Evolutionary conservation across 2,113 vertebrate genomes (phyloP), one percentile per base, ranked within the genome.

Genomic region (Phalacrocorax pelagicus): DNA sequence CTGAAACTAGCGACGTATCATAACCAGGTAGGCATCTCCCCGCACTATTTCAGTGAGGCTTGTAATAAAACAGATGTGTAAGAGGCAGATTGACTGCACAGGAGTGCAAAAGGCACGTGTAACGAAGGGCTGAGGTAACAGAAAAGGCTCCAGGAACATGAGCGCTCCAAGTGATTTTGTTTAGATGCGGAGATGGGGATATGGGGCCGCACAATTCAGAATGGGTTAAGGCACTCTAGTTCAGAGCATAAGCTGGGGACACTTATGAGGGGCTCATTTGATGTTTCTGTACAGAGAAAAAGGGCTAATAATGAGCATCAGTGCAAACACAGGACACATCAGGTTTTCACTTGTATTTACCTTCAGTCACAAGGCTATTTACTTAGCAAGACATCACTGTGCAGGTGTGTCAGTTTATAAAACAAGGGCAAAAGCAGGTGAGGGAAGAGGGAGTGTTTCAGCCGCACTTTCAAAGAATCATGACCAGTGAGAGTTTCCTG

Each of bases 21-120:
- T 12, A 30, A 5, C 23, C 55, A 38, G 40, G 55, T 21, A 38
- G 42, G 51, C 22, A 2, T 10, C 5, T 61, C 0, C 0, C 4
- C 1, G 16, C 66, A 40, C 2, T 3, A 20, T 40, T 69, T 47
- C 66, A 12, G 51, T 5, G 59, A 49, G 69, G 24, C 44, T 42
- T 29, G 9, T 3, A 12, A 9, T 1, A 54, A 16, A 54, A 16
- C 21, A 30, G 57, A 34, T 27, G 32, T 3, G n/a, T 9, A 29
- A 54, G 62, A 46, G 73, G 52, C 80, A 61, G 61, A 20, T 0
- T 49, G 81, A 10, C 13, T 11, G 22, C 22, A 21, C 15, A 26
- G 58, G 40, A 57, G 26, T 12, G 30, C 47, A 12, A 27, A 22
- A 26, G 19, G 6, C 4, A 15, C 1, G 9, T 5, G 16, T 16